Percentiles rank a stretch among this genome's conserved stretches.
Evolutionary conservation across 64 coral and sea anemone genomes (phyloP).

Genomic region (Dendrophyllia cribrosa): DNA sequence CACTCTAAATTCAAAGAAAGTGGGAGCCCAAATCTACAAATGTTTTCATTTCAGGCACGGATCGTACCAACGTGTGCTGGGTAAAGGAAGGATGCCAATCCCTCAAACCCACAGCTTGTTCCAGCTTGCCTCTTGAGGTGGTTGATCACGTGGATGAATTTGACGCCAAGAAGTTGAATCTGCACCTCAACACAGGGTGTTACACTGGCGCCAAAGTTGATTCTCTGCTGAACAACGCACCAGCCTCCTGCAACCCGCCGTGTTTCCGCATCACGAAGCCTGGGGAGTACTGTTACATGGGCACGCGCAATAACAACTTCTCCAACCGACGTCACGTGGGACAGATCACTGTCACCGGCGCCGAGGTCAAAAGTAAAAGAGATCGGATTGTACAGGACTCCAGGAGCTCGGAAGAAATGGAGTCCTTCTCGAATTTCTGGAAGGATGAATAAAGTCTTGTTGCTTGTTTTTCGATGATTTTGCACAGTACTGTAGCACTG

Average conservation of each 20-base stretch:
- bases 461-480: too few relatives aligned
- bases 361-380: too few relatives aligned
- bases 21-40: too few relatives aligned
- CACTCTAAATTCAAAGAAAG: too few relatives aligned
- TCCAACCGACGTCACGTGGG: conserved; percentile 58
- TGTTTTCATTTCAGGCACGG: not conserved
- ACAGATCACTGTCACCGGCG: conserved; percentile 34
- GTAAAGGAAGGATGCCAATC: conserved; percentile 40
- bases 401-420: too few relatives aligned
- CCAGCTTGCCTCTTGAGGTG: conserved; percentile 45
- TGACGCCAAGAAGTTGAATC: conserved; percentile 15
- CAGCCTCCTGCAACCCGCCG: not conserved
- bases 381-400: too few relatives aligned
- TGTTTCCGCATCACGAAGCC: conserved; percentile 45
- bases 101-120: conserved; percentile 14
- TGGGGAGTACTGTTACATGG: conserved; percentile 50
- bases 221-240: conserved; percentile 22
- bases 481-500: too few relatives aligned
- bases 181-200: conserved; percentile 44
- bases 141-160: conserved; percentile 34
- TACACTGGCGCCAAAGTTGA: not conserved
- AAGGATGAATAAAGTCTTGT: too few relatives aligned
- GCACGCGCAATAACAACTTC: conserved; percentile 55
- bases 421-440: too few relatives aligned
- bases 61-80: conserved; percentile 33